Conservation (phyloP, 2,888 invertebrate genomes). For the Cheiracanthium punctorium region DNA sequence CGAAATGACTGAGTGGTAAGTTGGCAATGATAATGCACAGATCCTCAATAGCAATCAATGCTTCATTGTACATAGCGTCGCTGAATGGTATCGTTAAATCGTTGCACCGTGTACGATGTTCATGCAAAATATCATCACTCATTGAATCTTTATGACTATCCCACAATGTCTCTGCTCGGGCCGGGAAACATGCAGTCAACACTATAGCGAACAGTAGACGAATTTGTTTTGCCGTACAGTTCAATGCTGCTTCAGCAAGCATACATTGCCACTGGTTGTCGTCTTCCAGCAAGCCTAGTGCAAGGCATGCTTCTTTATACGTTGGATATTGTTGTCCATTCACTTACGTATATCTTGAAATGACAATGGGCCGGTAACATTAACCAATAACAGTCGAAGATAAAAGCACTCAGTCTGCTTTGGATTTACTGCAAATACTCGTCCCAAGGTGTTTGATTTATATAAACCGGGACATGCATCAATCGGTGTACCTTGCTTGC, state of each 20-base stretch:
- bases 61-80: slow-evolving; percentile 46
- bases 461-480: too few relatives aligned
- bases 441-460: too few relatives aligned
- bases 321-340: too few relatives aligned
- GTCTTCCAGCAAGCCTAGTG: slow-evolving; percentile 39
- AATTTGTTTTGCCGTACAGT: slow-evolving; percentile 36
- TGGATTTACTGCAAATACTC: too few relatives aligned
- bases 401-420: too few relatives aligned
- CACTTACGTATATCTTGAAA: too few relatives aligned
- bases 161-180: background rate
- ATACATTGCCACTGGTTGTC: slow-evolving; percentile 38
- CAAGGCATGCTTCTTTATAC: slow-evolving; percentile 44
- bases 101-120: slow-evolving; percentile 40
- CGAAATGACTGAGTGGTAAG: too few relatives aligned
- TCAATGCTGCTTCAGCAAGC: slow-evolving; percentile 45
- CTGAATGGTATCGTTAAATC: slow-evolving; percentile 41
- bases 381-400: too few relatives aligned
- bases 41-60: slow-evolving; percentile 48
- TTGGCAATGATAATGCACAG: slow-evolving; percentile 39
- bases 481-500: too few relatives aligned
- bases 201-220: slow-evolving; percentile 39
- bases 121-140: slow-evolving; percentile 30
- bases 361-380: too few relatives aligned
- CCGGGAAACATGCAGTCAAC: slow-evolving; percentile 35
- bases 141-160: too few relatives aligned